Conservation (phyloP, 1,140 invertebrate genomes). For the Drosophila orena region DNA sequence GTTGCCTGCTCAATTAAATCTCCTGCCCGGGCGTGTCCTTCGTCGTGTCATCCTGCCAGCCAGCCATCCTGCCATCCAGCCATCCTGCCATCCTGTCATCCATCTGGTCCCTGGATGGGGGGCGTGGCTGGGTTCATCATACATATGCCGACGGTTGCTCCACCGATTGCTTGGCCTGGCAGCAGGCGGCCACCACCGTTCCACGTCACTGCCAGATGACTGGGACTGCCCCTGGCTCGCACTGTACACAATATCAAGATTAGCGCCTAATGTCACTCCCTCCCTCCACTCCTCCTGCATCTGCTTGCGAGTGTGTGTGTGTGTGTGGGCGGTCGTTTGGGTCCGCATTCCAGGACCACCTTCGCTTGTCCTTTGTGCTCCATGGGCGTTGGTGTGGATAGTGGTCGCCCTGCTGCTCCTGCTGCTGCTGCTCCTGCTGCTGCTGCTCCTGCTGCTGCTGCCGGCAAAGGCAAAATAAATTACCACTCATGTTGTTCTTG, state of each 20-base stretch:
- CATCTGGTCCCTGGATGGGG: slow-evolving; percentile 14
- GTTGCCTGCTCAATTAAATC: slow-evolving; percentile 80
- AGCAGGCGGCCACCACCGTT: slow-evolving; percentile 24
- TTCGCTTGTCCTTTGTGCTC: slow-evolving; percentile 33
- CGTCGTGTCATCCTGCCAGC: slow-evolving; percentile 11
- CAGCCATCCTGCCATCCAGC: slow-evolving; percentile 28
- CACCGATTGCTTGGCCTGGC: slow-evolving; percentile 43
- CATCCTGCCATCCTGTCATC: slow-evolving; percentile 35
- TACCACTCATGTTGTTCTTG: slow-evolving; percentile 65
- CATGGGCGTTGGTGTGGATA: slow-evolving; percentile 6
- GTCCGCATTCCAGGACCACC: background rate
- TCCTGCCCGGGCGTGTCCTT: slow-evolving; percentile 25
- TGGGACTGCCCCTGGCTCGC: background rate
- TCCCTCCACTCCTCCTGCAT: background rate
- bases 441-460: slow-evolving; percentile 12
- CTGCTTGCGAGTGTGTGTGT: background rate
- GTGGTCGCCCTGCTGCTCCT: slow-evolving; percentile 1
- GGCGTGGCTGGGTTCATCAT: slow-evolving; percentile 5
- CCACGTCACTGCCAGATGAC: slow-evolving; percentile 66
- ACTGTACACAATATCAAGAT: slow-evolving; percentile 53
- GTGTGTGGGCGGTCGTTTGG: slow-evolving; percentile 2
- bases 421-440: background rate
- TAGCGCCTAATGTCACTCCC: slow-evolving; percentile 60
- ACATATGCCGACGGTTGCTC: slow-evolving; percentile 6
- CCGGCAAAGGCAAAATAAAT: slow-evolving; percentile 76